Evolutionary conservation across 2,113 vertebrate genomes (phyloP), one percentile per base, ranked within the genome.

Genomic region (Dipodomys stephensi): DNA sequence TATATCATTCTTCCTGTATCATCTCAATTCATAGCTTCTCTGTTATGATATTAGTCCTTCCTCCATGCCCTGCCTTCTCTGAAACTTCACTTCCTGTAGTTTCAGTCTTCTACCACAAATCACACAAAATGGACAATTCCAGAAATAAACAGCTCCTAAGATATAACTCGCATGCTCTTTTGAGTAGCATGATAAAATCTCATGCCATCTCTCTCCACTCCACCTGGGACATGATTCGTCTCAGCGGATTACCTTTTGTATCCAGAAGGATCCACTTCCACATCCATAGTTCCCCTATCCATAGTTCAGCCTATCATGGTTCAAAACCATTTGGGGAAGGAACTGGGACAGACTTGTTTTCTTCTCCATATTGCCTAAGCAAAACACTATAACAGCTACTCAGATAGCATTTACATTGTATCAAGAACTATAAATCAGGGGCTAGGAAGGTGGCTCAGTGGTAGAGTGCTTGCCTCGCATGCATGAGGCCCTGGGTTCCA

Each of bases 41-140:
- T 12, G 0, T 30, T 4, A 6, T 11, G 2, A 49, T 7, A 4
- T 20, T 13, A 18, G 7, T 72, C 10, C 10, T 23, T 12, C 22
- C 53, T 13, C 53, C 15, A 2, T 16, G 12, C 53, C 74, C 18
- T 4, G 15, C 53, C n/a, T 25, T 39, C 30, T 53, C 53, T 73
- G 39, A 35, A 28, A 10, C 65, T 81, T 39, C 27, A 39, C 25
- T 73, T 73, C 44, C 76, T 92, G 22, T 15, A 49, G 10, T 69
- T 64, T 81, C 68, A 39, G 10, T 87, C 71, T 11, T 15, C 67
- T 6, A 65, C 12, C 18, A 4, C 60, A 80, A 13, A 25, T 6
- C 16, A 53, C 27, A 39, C 22, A 2, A 64, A 49, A 67, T 73
- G 57, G 68, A 25, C 73, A 65, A 22, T 39, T 81, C 15, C n/a